phyloP scores from a whole-genome alignment of 2,113 vertebrate species.

The Solea senegalensis region DNA sequence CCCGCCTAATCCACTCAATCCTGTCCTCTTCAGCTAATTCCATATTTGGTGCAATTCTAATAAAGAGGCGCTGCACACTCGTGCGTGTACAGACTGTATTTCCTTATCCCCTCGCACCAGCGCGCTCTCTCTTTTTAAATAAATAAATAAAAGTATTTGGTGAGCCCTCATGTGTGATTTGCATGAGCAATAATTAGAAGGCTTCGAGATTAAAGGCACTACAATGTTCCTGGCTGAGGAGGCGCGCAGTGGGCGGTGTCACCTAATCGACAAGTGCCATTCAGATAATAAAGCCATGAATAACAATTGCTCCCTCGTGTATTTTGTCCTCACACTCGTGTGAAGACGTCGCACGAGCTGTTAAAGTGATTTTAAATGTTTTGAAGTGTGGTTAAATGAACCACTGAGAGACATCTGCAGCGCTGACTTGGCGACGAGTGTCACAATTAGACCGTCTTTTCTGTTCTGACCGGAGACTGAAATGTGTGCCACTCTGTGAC shows the following conservation, averaged over 20 bases:
- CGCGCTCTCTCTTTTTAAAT: constrained; percentile 8
- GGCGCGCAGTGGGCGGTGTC: constrained; percentile 49
- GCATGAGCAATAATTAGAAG: constrained; percentile 73
- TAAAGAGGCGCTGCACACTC: constrained; percentile 22
- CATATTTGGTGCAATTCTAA: constrained; percentile 52
- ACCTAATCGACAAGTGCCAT: constrained; percentile 53
- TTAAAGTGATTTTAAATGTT: background rate
- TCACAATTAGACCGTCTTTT: background rate
- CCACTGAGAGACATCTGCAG: background rate
- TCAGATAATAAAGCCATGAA: constrained; percentile 72
- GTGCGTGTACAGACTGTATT: constrained; percentile 35
- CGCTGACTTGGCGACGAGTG: background rate
- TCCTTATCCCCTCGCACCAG: constrained; percentile 36
- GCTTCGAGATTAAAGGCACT: constrained; percentile 61
- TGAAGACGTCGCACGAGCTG: constrained; percentile 15
- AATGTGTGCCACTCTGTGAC: no score
- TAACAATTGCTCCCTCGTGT: constrained; percentile 51
- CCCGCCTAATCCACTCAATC: constrained; percentile 73
- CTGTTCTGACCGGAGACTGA: no score
- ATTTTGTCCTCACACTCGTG: constrained; percentile 22
- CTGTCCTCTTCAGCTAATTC: constrained; percentile 68
- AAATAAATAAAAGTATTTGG: constrained; percentile 34
- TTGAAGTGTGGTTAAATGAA: background rate
- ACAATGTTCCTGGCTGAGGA: constrained; percentile 45
- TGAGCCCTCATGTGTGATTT: constrained; percentile 64